A percentile compares a stretch with the other conserved stretches of the same genome.
These are phyloP conservation scores for Dallia pectoralis DNA, from an alignment of 2,797 vertebrate species.

Conservation along the genomic window DNA sequence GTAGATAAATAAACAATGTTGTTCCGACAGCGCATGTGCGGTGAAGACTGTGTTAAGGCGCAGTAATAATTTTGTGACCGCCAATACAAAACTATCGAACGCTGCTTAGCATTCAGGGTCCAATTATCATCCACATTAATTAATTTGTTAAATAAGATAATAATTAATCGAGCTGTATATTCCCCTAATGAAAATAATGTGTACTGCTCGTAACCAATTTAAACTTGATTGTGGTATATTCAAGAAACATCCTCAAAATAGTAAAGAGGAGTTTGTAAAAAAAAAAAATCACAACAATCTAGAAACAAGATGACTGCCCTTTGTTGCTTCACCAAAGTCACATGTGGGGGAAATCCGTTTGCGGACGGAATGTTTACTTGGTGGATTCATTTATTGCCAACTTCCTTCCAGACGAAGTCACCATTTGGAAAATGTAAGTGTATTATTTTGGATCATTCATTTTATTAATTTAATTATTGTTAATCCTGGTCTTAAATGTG, in stretches of 20 bases:
- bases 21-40: too few species aligned
- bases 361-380: not conserved
- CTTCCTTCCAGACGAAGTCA: not conserved
- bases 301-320: not conserved
- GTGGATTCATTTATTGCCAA: not conserved
- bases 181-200: not conserved
- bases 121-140: not conserved
- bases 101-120: too few species aligned
- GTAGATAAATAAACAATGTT: too few species aligned
- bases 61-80: too few species aligned
- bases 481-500: not conserved
- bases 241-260: not conserved
- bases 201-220: not conserved
- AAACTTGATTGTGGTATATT: not conserved
- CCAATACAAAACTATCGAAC: too few species aligned
- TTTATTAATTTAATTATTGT: not conserved
- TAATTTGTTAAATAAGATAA: not conserved
- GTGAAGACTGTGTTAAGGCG: too few species aligned
- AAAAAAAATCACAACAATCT: too few species aligned
- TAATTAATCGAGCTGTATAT: not conserved
- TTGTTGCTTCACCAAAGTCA: not conserved
- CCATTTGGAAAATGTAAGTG: not conserved
- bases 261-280: not conserved
- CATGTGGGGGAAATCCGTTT: not conserved
- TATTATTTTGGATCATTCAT: not conserved